A percentile compares a stretch with the other conserved stretches of the same genome.
Conservation (phyloP, 2,113 vertebrate genomes). For the Corythaixoides concolor region DNA sequence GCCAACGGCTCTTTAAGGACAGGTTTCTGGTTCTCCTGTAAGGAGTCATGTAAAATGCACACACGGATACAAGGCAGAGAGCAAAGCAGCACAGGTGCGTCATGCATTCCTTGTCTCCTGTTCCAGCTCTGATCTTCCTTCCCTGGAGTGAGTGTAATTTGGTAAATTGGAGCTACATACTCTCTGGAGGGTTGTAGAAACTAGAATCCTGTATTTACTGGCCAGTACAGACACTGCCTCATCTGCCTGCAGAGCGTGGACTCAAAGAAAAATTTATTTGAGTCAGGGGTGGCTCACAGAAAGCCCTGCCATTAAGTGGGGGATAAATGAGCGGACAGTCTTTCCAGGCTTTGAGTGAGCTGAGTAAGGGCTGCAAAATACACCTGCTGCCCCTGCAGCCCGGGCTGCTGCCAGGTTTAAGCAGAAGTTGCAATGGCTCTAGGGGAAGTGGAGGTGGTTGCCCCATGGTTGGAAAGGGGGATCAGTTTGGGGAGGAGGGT, state of each 20-base stretch:
- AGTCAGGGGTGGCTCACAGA: background rate
- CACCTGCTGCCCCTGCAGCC: too few species aligned
- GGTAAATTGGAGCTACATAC: background rate
- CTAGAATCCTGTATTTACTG: background rate
- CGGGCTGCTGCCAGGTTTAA: background rate
- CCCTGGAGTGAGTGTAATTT: background rate
- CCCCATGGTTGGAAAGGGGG: background rate
- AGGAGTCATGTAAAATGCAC: background rate
- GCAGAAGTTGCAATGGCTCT: background rate
- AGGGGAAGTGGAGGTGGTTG: background rate
- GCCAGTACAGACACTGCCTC: background rate
- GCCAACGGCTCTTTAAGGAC: background rate
- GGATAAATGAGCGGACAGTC: background rate
- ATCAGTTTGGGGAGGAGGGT: background rate
- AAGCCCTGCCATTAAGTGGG: background rate
- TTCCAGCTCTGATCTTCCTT: background rate
- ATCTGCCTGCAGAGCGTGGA: background rate
- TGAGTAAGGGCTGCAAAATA: background rate
- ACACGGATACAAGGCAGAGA: background rate
- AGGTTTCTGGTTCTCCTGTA: background rate
- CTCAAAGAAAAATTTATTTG: background rate
- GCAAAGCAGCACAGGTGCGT: accelerated
- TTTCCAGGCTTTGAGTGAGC: background rate
- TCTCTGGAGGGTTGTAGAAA: background rate
- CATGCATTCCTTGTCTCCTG: background rate